A percentile compares a stretch with the other conserved stretches of the same genome.
These are phyloP conservation scores for Lithobates sylvaticus DNA, from an alignment of 2,797 vertebrate species.

Conservation along the genomic window DNA sequence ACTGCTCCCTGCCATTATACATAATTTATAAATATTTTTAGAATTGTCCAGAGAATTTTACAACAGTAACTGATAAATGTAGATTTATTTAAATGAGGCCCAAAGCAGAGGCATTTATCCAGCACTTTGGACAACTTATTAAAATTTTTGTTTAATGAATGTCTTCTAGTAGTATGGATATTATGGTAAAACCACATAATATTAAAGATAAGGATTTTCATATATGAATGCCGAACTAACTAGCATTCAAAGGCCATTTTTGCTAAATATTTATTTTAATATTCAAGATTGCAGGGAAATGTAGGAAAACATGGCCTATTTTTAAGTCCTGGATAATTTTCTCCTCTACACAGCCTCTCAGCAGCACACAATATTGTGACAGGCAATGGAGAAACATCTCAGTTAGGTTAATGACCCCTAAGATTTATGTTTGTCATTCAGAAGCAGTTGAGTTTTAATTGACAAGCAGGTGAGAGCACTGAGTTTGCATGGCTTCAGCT, in stretches of 20 bases:
- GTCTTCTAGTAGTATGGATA: not conserved
- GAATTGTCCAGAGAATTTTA: slow-evolving; percentile 36
- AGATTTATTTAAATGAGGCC: slow-evolving; percentile 53
- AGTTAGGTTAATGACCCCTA: slow-evolving; percentile 55
- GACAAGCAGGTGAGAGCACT: slow-evolving; percentile 47
- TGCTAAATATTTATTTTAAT: slow-evolving; percentile 1
- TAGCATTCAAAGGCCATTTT: slow-evolving; percentile 4
- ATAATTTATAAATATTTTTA: slow-evolving; percentile 51
- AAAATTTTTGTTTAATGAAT: slow-evolving; percentile 50
- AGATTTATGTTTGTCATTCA: slow-evolving; percentile 55
- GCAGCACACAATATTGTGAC: slow-evolving; percentile 53
- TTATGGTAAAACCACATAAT: slow-evolving; percentile 2
- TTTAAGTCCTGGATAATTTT: slow-evolving; percentile 26
- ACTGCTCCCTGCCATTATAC: slow-evolving; percentile 7
- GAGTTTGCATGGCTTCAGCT: slow-evolving; percentile 33
- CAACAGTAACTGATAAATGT: slow-evolving; percentile 38
- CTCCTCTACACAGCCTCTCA: slow-evolving; percentile 8
- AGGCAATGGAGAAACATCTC: slow-evolving; percentile 38
- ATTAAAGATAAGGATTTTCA: not conserved
- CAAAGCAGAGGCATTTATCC: slow-evolving; percentile 36
- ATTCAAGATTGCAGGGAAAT: not conserved
- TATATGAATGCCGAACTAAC: not conserved
- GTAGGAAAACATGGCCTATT: slow-evolving; percentile 7
- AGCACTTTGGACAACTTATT: slow-evolving; percentile 54
- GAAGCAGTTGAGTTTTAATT: slow-evolving; percentile 53